Percentiles rank a stretch among this genome's conserved stretches.
phyloP scores from a whole-genome alignment of 2,888 invertebrate species.

The Mythimna lalbum region DNA sequence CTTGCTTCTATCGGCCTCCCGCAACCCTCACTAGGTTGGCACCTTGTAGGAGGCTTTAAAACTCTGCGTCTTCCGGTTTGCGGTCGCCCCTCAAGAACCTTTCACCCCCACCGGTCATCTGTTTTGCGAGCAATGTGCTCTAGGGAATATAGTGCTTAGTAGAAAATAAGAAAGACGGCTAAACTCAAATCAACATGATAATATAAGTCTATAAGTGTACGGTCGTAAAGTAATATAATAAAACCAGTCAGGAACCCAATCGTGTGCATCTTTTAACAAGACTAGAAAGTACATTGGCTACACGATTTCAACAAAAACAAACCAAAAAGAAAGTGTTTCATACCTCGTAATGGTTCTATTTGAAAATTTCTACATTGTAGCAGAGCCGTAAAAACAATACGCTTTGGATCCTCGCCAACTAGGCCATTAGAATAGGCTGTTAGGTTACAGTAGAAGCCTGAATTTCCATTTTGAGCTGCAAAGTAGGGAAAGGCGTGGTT shows the following conservation, averaged over 20 bases:
- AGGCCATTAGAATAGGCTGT: conserved; percentile 55
- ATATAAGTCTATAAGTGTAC: too few relatives aligned
- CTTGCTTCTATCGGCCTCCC: too few relatives aligned
- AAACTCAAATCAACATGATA: too few relatives aligned
- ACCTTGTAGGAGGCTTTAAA: too few relatives aligned
- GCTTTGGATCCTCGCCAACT: conserved; percentile 58
- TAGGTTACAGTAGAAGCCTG: conserved; percentile 29
- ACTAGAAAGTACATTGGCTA: too few relatives aligned
- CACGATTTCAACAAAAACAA: neutral
- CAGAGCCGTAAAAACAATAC: conserved; percentile 49
- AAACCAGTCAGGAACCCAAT: neutral
- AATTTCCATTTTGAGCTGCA: conserved; percentile 40
- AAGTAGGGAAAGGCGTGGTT: conserved; percentile 23
- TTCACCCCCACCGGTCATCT: too few relatives aligned
- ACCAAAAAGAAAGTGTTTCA: neutral
- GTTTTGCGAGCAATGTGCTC: too few relatives aligned
- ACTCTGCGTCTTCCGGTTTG: too few relatives aligned
- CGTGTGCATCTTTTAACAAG: neutral
- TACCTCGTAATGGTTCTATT: conserved; percentile 3
- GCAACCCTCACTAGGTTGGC: too few relatives aligned
- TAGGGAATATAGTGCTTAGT: too few relatives aligned
- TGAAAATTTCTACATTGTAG: conserved; percentile 16
- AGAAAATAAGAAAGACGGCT: neutral
- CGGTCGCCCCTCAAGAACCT: too few relatives aligned
- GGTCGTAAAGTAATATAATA: too few relatives aligned